A percentile compares a stretch with the other conserved stretches of the same genome.
Evolutionary conservation across 92 coral and sea anemone genomes (phyloP).

Genomic region (Anthopleura xanthogrammica): DNA sequence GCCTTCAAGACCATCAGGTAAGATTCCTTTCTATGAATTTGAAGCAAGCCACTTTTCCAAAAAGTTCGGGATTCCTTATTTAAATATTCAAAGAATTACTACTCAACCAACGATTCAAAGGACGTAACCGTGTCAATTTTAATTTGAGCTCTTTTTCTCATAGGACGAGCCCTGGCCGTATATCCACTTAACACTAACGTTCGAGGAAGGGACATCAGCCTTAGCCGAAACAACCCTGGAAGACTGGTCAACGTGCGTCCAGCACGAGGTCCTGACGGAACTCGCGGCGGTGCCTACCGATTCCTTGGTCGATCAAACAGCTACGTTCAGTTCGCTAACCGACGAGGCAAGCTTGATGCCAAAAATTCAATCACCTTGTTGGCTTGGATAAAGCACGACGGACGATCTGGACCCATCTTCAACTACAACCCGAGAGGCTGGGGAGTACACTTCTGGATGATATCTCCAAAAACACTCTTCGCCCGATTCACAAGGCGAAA

Average conservation of each 20-base stretch:
- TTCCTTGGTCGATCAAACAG: slow-evolving; percentile 30
- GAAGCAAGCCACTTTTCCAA: too few relatives aligned
- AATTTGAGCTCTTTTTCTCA: too few relatives aligned
- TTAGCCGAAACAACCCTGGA: not conserved
- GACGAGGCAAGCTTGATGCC: too few relatives aligned
- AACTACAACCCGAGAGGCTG: slow-evolving; percentile 29
- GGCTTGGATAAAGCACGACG: too few relatives aligned
- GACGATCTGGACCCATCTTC: not conserved
- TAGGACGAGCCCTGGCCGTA: slow-evolving; percentile 9
- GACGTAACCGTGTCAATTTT: too few relatives aligned
- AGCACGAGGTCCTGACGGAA: slow-evolving; percentile 49
- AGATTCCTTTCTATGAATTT: too few relatives aligned
- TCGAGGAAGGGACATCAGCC: slow-evolving; percentile 32
- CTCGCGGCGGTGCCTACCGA: slow-evolving; percentile 51
- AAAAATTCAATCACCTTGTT: too few relatives aligned
- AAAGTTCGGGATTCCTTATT: too few relatives aligned
- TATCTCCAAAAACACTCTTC: slow-evolving; percentile 46
- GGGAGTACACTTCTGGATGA: slow-evolving; percentile 78
- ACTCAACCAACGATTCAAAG: too few relatives aligned
- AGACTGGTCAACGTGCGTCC: slow-evolving; percentile 32
- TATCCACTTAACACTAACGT: not conserved
- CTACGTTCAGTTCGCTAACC: too few relatives aligned
- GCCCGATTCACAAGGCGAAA: slow-evolving; percentile 60
- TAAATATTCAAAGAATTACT: too few relatives aligned
- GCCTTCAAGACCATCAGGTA: too few relatives aligned